Conservation (phyloP, 2,888 invertebrate species). For the Ctenicera cuprea region DNA sequence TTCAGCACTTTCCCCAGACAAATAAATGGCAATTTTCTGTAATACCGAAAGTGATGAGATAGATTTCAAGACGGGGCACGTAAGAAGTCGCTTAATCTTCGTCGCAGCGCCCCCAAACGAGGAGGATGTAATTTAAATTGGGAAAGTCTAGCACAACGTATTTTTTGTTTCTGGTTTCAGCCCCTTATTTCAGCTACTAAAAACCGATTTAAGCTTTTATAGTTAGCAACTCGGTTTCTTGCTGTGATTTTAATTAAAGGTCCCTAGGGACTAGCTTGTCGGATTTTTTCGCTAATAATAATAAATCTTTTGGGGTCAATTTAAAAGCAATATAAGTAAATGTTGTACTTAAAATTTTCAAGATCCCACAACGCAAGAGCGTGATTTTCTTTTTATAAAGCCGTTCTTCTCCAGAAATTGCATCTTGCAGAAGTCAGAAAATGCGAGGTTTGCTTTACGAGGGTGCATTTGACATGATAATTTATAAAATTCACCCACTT, state of each 20-base stretch:
- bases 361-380: background rate
- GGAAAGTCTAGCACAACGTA: slow-evolving; percentile 28
- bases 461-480: slow-evolving; percentile 24
- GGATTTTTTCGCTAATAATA: background rate
- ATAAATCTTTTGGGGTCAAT: background rate
- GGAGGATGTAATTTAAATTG: slow-evolving; percentile 48
- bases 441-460: slow-evolving; percentile 24
- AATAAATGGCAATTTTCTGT: slow-evolving; percentile 45
- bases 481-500: background rate
- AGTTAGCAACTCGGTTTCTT: background rate
- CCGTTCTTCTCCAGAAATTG: slow-evolving; percentile 33
- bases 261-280: background rate
- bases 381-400: slow-evolving; percentile 27
- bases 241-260: slow-evolving; percentile 13
- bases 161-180: slow-evolving; percentile 26
- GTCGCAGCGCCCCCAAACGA: slow-evolving; percentile 39
- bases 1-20: slow-evolving; percentile 32
- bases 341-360: slow-evolving; percentile 15
- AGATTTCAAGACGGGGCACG: slow-evolving; percentile 47
- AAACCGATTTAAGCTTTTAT: slow-evolving; percentile 13
- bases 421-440: slow-evolving; percentile 33
- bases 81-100: slow-evolving; percentile 51
- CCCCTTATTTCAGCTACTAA: slow-evolving; percentile 4
- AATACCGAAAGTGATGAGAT: slow-evolving; percentile 45
- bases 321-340: slow-evolving; percentile 16